Conservation (phyloP, 2,113 vertebrate genomes). For the Pleuronectes platessa region DNA sequence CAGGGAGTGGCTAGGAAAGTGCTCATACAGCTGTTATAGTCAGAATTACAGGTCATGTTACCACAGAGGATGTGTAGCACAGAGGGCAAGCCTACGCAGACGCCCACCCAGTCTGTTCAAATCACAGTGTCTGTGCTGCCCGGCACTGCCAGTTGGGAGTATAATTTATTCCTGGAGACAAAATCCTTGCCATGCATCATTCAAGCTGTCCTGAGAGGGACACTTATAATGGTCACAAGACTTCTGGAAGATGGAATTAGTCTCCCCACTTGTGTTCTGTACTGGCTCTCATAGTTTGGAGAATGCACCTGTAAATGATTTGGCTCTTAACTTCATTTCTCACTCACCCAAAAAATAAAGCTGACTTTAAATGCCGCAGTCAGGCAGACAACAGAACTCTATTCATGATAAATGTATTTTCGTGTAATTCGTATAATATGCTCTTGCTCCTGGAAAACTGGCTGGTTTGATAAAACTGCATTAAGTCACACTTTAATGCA, state of each 20-base stretch:
- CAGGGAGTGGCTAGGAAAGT: conserved; percentile 44
- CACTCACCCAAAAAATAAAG: neutral
- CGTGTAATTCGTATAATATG: too few relatives aligned
- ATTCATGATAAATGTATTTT: neutral
- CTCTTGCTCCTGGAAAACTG: conserved; percentile 29
- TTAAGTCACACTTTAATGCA: conserved; percentile 63
- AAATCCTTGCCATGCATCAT: conserved; percentile 23
- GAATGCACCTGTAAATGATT: neutral
- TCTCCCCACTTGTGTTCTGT: conserved; percentile 9
- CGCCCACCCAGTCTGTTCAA: conserved; percentile 56
- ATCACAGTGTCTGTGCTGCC: conserved; percentile 47
- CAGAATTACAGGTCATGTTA: conserved; percentile 70
- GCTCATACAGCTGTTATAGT: conserved; percentile 46
- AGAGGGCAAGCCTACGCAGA: conserved; percentile 39
- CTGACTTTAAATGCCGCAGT: neutral
- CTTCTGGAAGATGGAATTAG: neutral
- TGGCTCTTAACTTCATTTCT: neutral
- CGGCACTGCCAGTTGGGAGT: conserved; percentile 54
- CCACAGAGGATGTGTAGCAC: conserved; percentile 67
- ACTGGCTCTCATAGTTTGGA: neutral
- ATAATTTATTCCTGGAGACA: conserved; percentile 54
- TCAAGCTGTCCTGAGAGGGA: conserved; percentile 33
- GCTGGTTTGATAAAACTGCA: conserved; percentile 63
- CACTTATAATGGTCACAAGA: conserved; percentile 35
- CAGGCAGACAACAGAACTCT: too few relatives aligned